Evolutionary conservation across 1,140 invertebrate species (phyloP).

Genomic region (Capitella teleta): DNA sequence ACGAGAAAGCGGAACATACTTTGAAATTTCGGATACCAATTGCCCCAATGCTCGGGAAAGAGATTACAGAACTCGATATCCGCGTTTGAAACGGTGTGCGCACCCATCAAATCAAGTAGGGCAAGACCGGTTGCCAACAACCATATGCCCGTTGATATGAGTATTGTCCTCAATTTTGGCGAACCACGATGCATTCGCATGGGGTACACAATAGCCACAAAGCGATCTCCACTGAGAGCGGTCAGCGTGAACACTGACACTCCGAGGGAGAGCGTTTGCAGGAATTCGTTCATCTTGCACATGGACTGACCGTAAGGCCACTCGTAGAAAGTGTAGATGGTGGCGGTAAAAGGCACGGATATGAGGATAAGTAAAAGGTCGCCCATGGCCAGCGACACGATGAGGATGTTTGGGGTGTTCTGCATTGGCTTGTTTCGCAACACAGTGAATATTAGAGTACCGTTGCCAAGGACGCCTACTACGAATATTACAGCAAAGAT

Average conservation of each 20-base stretch:
- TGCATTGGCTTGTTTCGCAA: conserved; percentile 30
- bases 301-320: conserved; percentile 70
- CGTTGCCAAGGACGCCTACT: conserved; percentile 77
- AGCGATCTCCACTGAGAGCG: conserved; percentile 76
- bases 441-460: conserved; percentile 57
- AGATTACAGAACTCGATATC: conserved; percentile 52
- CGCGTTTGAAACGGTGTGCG: conserved; percentile 6
- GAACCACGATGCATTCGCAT: conserved; percentile 56
- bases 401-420: conserved; percentile 84
- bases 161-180: conserved; percentile 20
- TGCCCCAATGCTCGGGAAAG: neutral
- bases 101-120: conserved; percentile 55
- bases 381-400: conserved; percentile 64
- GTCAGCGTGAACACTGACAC: conserved; percentile 88
- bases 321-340: conserved; percentile 69
- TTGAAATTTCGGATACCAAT: neutral
- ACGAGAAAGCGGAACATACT: conserved; percentile 3
- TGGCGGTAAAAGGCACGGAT: conserved; percentile 67
- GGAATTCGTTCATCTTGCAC: conserved; percentile 70
- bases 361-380: conserved; percentile 70
- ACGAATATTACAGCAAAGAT: conserved; percentile 77
- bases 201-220: conserved; percentile 73
- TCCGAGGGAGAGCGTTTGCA: conserved; percentile 80
- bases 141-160: conserved; percentile 65
- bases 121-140: conserved; percentile 63